Evolutionary conservation across 2,888 invertebrate genomes (phyloP).

Genomic region (Blastobasis adustella): DNA sequence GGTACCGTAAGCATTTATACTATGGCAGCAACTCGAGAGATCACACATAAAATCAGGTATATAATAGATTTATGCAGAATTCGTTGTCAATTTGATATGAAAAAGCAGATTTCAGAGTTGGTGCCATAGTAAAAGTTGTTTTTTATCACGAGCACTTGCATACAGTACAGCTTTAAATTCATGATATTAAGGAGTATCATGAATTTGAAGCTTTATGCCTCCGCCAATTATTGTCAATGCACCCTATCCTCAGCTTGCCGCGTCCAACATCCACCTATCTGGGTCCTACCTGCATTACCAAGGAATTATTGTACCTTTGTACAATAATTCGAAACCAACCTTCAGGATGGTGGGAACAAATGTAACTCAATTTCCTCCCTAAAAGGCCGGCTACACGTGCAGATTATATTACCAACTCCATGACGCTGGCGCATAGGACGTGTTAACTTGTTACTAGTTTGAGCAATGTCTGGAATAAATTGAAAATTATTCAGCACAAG

Average conservation of each 20-base stretch:
- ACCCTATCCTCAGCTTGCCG: too few relatives aligned
- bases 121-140: too few relatives aligned
- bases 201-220: background rate
- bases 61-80: too few relatives aligned
- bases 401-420: constrained; percentile 19
- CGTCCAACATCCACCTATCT: background rate
- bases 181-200: background rate
- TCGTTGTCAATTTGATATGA: background rate
- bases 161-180: background rate
- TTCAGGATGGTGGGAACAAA: constrained; percentile 5
- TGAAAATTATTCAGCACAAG: constrained; percentile 16
- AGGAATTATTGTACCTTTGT: background rate
- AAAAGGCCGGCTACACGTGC: constrained; percentile 16
- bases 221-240: background rate
- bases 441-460: constrained; percentile 15
- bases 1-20: too few relatives aligned
- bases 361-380: constrained; percentile 19
- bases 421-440: constrained; percentile 6
- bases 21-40: too few relatives aligned
- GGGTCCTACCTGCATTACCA: background rate
- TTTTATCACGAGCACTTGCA: background rate
- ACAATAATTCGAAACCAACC: background rate
- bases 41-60: too few relatives aligned
- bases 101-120: background rate
- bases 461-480: constrained; percentile 14